These are phyloP conservation scores for Pipistrellus pygmaeus DNA, from an alignment of 2,797 vertebrate genomes.

Conservation along the genomic window DNA sequence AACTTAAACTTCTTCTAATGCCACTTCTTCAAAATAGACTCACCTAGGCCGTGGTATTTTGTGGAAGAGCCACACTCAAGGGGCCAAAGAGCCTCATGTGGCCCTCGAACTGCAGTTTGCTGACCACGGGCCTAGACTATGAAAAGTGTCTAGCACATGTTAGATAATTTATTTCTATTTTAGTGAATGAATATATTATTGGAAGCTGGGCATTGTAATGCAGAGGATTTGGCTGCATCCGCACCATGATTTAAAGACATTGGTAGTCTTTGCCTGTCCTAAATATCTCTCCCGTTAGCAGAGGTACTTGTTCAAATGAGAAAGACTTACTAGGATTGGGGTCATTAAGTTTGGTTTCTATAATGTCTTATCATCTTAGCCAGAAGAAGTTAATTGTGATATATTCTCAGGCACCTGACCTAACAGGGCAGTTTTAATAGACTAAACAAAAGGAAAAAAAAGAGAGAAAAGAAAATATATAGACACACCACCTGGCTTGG, in stretches of 20 bases:
- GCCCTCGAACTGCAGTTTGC: too few species aligned
- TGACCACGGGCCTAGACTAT: neutral
- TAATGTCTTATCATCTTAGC: neutral
- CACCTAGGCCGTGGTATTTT: too few species aligned
- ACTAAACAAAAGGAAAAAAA: neutral
- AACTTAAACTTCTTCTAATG: too few species aligned
- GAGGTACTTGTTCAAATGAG: neutral
- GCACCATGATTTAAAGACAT: neutral
- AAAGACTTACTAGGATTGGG: neutral
- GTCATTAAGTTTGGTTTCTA: neutral
- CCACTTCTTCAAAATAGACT: too few species aligned
- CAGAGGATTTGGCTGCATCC: neutral
- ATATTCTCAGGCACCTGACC: neutral
- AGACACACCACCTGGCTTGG: neutral
- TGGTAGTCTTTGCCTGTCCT: neutral
- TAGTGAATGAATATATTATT: neutral
- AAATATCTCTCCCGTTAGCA: neutral
- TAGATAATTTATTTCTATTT: slow-evolving; percentile 26
- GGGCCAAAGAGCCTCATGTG: too few species aligned
- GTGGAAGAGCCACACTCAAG: too few species aligned
- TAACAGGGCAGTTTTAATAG: neutral
- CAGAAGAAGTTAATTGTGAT: neutral
- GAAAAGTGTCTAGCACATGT: neutral
- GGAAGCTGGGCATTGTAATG: neutral
- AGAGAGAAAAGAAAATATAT: neutral